Percentiles rank a stretch among this genome's conserved stretches.
Evolutionary conservation across 2,888 invertebrate genomes (phyloP).

Genomic region (Metallyticus violacea): DNA sequence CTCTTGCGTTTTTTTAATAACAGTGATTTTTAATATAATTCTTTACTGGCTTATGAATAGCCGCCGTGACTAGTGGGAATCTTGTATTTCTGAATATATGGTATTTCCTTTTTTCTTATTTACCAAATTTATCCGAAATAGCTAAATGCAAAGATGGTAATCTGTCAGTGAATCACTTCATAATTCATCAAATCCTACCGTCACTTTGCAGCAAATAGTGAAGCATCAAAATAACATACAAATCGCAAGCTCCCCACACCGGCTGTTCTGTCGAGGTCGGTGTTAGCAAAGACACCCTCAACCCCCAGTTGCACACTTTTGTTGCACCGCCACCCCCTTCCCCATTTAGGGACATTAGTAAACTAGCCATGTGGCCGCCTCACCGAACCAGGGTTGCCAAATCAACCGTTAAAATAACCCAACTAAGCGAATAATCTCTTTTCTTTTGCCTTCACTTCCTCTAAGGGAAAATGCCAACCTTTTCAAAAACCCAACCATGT

Average conservation of each 20-base stretch:
- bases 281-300: background rate
- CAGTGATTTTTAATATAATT: no score
- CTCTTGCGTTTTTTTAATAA: no score
- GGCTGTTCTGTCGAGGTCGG: background rate
- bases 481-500: background rate
- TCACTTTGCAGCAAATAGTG: no score
- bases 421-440: background rate
- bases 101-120: no score
- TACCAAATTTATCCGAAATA: no score
- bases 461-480: background rate
- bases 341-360: background rate
- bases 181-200: no score
- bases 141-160: no score
- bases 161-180: no score
- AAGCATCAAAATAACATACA: no score
- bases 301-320: background rate
- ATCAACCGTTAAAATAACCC: constrained; percentile 18
- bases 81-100: no score
- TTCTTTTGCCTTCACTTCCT: background rate
- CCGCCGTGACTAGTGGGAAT: no score
- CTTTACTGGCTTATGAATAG: no score
- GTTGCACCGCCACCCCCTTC: background rate
- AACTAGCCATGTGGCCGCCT: constrained; percentile 2
- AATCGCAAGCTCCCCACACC: background rate
- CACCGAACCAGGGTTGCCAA: constrained; percentile 16